Base-by-base conservation (phyloP, 2,888 invertebrate genomes). In the Calameuta filiformis region DNA sequence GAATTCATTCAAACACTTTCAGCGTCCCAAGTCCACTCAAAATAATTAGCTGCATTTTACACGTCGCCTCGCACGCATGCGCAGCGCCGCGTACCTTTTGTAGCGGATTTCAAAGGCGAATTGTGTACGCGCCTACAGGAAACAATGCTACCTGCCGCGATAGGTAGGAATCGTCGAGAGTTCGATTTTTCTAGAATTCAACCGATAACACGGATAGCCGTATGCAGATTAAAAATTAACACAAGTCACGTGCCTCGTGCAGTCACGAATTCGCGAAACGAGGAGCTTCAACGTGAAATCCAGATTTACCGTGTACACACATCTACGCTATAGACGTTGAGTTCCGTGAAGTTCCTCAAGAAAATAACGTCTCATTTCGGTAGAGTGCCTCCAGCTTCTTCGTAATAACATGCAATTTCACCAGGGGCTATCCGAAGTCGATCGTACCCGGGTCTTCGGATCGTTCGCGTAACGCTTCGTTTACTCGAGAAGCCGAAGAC, bases 341-440 rank as follows among this genome's bases (percentile, higher is more conserved):
- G 73, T 73, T 56, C 82, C 82, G 82, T 81, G 82, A 86, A 84
- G 87, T 87, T 85, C 85, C 83, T 80, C 79, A 81, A 82, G 85
- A 85, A 85, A 87, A 87, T 88, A 89, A 88, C 87, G 86, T 88
- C 87, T 88, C 87, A 86, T 88, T 87, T 87, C 80, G 82, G 76
- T 68, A 56, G 23, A 56, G 78, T 76, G 77, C 83, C 86, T 86
- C 82, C 77, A 79, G 79, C 79, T 82, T 82, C 80, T 82, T 68
- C 81, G 79, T 88, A 87, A 88, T 88, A 88, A 85, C 84, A 85
- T 87, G 85, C 86, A 88, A 88, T 87, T 84, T 88, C 81, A 74
- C 69, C 78, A 56, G 23, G 15, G 56, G 56, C 23, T 23, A 56
- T 56, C 56, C 1, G 56, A 68, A 37, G 37, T 3, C 37, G 35